These are phyloP conservation scores for Serripes groenlandicus DNA, from an alignment of 2,888 invertebrate species.

Conservation along the genomic window DNA sequence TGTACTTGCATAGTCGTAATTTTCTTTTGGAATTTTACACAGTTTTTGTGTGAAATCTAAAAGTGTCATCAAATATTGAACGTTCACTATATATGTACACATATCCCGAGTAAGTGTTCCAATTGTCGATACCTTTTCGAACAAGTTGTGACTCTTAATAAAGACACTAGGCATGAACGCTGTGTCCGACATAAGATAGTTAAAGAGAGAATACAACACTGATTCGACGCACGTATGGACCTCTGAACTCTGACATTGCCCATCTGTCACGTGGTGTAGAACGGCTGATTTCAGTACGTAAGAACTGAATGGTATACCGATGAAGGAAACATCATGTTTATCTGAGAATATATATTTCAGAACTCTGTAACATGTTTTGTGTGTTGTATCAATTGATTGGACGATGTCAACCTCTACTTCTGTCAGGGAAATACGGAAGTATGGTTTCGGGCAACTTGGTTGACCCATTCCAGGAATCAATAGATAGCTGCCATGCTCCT, in stretches of 20 bases:
- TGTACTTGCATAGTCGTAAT: neutral
- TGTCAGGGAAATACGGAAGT: neutral
- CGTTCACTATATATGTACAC: neutral
- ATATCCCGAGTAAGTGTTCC: neutral
- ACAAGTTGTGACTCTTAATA: neutral
- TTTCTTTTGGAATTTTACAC: neutral
- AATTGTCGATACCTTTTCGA: neutral
- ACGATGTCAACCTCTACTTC: neutral
- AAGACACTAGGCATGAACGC: neutral
- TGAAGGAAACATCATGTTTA: neutral
- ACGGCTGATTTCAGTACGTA: neutral
- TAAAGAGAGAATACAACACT: neutral
- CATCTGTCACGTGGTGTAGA: neutral
- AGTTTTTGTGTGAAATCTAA: neutral
- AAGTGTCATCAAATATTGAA: neutral
- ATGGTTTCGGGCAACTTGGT: neutral
- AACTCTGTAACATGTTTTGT: constrained; percentile 1
- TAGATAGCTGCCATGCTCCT: neutral
- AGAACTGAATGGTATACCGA: neutral
- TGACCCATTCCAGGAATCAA: neutral
- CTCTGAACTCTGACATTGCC: neutral
- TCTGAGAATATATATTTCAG: constrained; percentile 3
- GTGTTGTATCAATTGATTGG: neutral
- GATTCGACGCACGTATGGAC: neutral
- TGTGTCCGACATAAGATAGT: neutral